These are phyloP conservation scores for Grammomys surdaster DNA, from an alignment of 2,113 vertebrate species.

Conservation along the genomic window DNA sequence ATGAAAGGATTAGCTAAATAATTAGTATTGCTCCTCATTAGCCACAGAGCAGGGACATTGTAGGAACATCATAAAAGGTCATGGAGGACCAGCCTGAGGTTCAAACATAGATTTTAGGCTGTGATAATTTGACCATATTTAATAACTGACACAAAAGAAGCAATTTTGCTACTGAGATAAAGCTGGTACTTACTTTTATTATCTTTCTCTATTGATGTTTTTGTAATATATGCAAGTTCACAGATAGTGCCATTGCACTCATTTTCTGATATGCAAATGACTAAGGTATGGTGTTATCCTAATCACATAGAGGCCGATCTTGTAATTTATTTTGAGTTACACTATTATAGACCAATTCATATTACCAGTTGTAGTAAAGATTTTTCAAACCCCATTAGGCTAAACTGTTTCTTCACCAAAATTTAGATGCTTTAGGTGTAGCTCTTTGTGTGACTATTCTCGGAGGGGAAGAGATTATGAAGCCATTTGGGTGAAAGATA, in stretches of 20 bases:
- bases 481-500: neutral
- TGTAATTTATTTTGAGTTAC: neutral
- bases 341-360: neutral
- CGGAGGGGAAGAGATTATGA: neutral
- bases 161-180: neutral
- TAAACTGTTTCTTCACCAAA: neutral
- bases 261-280: neutral
- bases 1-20: constrained; percentile 39
- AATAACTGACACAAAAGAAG: constrained; percentile 1
- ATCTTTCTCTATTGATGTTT: neutral
- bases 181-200: neutral
- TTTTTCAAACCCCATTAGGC: constrained; percentile 5
- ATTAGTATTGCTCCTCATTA: constrained; percentile 60
- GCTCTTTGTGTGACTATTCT: neutral
- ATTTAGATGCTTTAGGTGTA: neutral
- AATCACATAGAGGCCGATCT: neutral
- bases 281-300: neutral
- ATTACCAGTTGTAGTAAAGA: neutral
- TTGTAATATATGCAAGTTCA: neutral
- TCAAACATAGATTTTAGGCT: neutral
- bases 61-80: neutral
- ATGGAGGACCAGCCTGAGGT: neutral
- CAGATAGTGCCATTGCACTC: neutral
- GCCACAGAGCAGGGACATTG: neutral
- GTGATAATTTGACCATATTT: constrained; percentile 33